Base-by-base conservation (phyloP, 2,888 invertebrate genomes). In the Xestia xanthographa region DNA sequence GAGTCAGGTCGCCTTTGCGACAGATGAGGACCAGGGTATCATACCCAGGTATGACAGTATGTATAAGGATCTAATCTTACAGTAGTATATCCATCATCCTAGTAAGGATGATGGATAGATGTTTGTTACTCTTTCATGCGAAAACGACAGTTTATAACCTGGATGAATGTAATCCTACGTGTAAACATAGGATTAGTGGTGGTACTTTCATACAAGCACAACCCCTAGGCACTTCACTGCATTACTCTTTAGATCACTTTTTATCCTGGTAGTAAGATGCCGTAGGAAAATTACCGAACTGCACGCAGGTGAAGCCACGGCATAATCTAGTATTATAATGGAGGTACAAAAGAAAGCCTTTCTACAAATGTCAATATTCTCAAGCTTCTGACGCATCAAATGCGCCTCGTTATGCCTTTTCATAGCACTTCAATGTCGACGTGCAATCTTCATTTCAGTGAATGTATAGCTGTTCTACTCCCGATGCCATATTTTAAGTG, bases 401-500 rank as follows among this genome's bases (percentile, higher is more conserved):
- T 17, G 43, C 48, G n/a, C 45, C 77, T 80, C 75, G 78, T 84
- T 75, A 78, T n/a, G 43, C 62, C 84, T 66, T 79, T 86, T 84
- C 76, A 78, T 41, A 41, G 56, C 82, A 70, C 38, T 79, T 77
- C 70, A 75, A 70, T 70, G 72, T 73, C 56, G 22, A 45, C 48
- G 5, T 60, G 43, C 75, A 80, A 82, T 82, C 78, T 67, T 73
- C 75, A 67, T 67, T 50, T 34, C 45, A 65, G 20, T 22, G 38
- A 45, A 70, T 56, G 2, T 34, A 26, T 65, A 72, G 48, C 68
- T 68, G 60, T 80, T 76, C 68, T 66, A 76, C 34, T 79, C 34
- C 48, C 50, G 41, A 73, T 72, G 60, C 45, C 82, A 63, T 65
- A 74, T 53, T 71, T 66, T 9, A 75, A 73, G 63, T 84, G 72